Conservation (phyloP, 2,797 vertebrate species). For the Valencia hispanica region DNA sequence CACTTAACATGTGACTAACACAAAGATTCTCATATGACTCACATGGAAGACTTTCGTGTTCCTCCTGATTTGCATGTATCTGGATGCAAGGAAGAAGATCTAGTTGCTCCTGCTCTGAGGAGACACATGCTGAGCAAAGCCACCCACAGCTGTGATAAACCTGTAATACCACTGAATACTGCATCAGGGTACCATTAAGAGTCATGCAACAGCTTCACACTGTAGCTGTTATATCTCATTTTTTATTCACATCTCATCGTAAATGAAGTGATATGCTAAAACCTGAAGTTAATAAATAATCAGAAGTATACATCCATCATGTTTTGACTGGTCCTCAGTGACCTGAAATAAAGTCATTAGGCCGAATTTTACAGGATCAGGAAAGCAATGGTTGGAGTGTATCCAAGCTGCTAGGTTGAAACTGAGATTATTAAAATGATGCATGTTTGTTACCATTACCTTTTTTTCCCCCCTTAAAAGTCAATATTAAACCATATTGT, state of each 20-base stretch:
- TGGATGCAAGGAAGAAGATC: not conserved
- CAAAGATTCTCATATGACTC: not conserved
- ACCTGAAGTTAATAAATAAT: slow-evolving; percentile 65
- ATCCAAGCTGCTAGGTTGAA: not conserved
- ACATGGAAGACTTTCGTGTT: not conserved
- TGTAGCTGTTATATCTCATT: slow-evolving; percentile 33
- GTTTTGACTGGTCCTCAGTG: slow-evolving; percentile 34
- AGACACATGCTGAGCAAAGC: slow-evolving; percentile 2
- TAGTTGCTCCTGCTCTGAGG: not conserved
- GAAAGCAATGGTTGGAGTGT: slow-evolving; percentile 18
- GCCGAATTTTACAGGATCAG: slow-evolving; percentile 15
- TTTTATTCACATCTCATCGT: slow-evolving; percentile 47
- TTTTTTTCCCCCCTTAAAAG: not conserved
- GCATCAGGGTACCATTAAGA: slow-evolving; percentile 23
- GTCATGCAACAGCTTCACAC: slow-evolving; percentile 27
- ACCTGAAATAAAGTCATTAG: slow-evolving; percentile 37
- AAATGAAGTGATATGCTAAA: slow-evolving; percentile 43
- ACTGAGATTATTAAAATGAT: not conserved
- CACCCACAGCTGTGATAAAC: slow-evolving; percentile 16
- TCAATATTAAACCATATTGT: not conserved
- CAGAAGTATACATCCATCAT: slow-evolving; percentile 38
- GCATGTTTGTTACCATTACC: not conserved
- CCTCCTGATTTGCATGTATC: not conserved
- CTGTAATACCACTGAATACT: slow-evolving; percentile 23
- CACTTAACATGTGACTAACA: not conserved